phyloP scores from a whole-genome alignment of 1,140 invertebrate species.

The Palaemon carinicauda region DNA sequence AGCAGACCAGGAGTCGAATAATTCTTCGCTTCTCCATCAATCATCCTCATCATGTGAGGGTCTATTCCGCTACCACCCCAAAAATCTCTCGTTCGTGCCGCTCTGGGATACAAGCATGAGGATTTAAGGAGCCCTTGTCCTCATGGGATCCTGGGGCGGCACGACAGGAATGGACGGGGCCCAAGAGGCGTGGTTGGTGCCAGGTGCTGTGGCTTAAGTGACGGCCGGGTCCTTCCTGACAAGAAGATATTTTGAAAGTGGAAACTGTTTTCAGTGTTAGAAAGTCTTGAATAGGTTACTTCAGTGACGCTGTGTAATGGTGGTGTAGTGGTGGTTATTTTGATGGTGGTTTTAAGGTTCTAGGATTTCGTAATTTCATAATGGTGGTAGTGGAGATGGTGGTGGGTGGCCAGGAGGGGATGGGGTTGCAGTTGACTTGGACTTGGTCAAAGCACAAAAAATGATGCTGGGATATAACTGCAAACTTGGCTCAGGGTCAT shows the following conservation, averaged over 20 bases:
- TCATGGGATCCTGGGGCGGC: background rate
- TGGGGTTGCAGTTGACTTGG: constrained; percentile 58
- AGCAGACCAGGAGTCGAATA: too few relatives aligned
- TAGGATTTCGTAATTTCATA: constrained; percentile 16
- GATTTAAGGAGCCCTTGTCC: background rate
- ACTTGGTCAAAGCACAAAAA: constrained; percentile 59
- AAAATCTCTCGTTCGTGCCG: background rate
- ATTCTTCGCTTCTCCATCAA: too few relatives aligned
- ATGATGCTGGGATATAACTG: constrained; percentile 57
- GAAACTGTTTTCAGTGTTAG: too few relatives aligned
- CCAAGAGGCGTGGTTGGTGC: background rate
- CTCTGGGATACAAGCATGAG: too few relatives aligned
- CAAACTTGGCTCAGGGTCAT: constrained; percentile 43
- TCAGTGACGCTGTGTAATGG: constrained; percentile 10
- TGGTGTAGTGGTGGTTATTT: constrained; percentile 23
- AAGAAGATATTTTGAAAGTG: constrained; percentile 26
- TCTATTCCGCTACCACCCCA: background rate
- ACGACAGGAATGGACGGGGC: background rate
- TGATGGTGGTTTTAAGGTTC: constrained; percentile 26
- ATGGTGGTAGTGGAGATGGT: constrained; percentile 34
- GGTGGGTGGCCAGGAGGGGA: constrained; percentile 43
- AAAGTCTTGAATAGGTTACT: background rate
- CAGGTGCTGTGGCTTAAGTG: constrained; percentile 40
- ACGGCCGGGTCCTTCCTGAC: constrained; percentile 12
- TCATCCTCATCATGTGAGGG: background rate